Evolutionary conservation across 2,797 vertebrate genomes (phyloP).

Genomic region (Lophius americanus): DNA sequence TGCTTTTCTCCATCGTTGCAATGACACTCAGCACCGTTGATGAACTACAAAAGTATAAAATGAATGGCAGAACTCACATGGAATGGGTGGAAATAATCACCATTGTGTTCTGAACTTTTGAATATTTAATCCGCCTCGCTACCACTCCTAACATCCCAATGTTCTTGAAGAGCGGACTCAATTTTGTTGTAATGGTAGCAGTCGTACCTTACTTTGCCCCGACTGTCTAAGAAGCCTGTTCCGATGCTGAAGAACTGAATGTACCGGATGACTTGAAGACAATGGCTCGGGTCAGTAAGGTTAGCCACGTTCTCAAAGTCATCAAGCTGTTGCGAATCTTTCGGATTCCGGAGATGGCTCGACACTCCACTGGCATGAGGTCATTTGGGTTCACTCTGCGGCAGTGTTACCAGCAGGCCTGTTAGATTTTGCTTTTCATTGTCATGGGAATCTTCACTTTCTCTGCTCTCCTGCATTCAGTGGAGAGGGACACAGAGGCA

Average conservation of each 20-base stretch:
- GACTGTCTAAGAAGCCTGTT: constrained; percentile 77
- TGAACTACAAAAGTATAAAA: constrained; percentile 77
- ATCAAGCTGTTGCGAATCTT: constrained; percentile 88
- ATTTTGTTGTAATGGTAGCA: constrained; percentile 87
- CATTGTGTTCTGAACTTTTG: constrained; percentile 86
- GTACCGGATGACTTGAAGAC: constrained; percentile 80
- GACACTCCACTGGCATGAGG: constrained; percentile 87
- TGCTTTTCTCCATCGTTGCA: constrained; percentile 85
- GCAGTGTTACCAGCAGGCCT: constrained; percentile 89
- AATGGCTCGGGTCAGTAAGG: constrained; percentile 82
- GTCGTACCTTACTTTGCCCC: constrained; percentile 89
- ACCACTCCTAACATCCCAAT: constrained; percentile 77
- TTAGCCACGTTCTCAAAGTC: constrained; percentile 86
- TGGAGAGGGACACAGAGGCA: constrained; percentile 85
- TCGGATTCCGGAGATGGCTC: constrained; percentile 87
- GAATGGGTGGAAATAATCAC: constrained; percentile 85
- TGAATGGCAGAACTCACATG: constrained; percentile 80
- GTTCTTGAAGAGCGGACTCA: constrained; percentile 84
- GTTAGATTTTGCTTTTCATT: constrained; percentile 89
- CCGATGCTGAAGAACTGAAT: constrained; percentile 41
- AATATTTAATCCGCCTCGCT: constrained; percentile 83
- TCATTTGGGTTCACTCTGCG: constrained; percentile 90
- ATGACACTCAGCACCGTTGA: constrained; percentile 88
- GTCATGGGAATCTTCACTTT: constrained; percentile 89
- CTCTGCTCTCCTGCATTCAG: constrained; percentile 88